Evolutionary conservation across 2,113 vertebrate species (phyloP).

Genomic region (Percopsis transmontana): DNA sequence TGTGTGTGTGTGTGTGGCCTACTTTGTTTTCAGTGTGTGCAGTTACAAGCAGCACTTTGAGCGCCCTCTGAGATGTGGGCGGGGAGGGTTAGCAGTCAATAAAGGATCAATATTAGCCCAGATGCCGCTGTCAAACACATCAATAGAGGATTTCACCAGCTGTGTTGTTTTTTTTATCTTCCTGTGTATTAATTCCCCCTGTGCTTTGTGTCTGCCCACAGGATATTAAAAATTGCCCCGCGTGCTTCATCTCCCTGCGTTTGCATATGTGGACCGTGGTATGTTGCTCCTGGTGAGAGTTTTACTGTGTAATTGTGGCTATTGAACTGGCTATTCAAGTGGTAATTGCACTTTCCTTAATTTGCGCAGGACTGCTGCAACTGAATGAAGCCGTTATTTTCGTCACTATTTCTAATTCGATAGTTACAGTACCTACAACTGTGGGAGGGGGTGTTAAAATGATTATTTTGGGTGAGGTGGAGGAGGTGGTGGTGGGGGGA

Average conservation of each 20-base stretch:
- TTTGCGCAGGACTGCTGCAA: slow-evolving; percentile 38
- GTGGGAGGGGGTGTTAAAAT: slow-evolving; percentile 38
- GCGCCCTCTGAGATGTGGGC: slow-evolving; percentile 35
- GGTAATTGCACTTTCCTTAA: slow-evolving; percentile 64
- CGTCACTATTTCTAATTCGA: slow-evolving; percentile 45
- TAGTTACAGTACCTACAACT: slow-evolving; percentile 40
- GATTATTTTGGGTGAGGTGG: slow-evolving; percentile 35
- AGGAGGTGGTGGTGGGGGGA: neutral
- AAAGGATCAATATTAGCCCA: slow-evolving; percentile 72
- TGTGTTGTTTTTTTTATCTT: slow-evolving; percentile 49
- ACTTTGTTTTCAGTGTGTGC: slow-evolving; percentile 47
- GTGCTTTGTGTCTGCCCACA: slow-evolving; percentile 53
- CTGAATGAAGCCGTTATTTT: slow-evolving; percentile 48
- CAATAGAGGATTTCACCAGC: slow-evolving; percentile 64
- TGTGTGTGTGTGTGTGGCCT: slow-evolving; percentile 28
- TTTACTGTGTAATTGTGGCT: slow-evolving; percentile 36
- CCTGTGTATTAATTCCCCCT: slow-evolving; percentile 47
- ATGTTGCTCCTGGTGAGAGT: slow-evolving; percentile 32
- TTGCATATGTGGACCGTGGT: slow-evolving; percentile 47
- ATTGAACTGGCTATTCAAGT: slow-evolving; percentile 58
- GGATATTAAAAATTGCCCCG: slow-evolving; percentile 49
- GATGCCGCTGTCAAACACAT: slow-evolving; percentile 75
- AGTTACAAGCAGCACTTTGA: slow-evolving; percentile 49
- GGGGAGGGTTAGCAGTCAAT: slow-evolving; percentile 61
- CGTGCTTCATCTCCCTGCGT: slow-evolving; percentile 34